Percentiles rank a stretch among this genome's conserved stretches.
These are phyloP conservation scores for Numenius arquata DNA, from an alignment of 2,113 vertebrate species.

Conservation along the genomic window DNA sequence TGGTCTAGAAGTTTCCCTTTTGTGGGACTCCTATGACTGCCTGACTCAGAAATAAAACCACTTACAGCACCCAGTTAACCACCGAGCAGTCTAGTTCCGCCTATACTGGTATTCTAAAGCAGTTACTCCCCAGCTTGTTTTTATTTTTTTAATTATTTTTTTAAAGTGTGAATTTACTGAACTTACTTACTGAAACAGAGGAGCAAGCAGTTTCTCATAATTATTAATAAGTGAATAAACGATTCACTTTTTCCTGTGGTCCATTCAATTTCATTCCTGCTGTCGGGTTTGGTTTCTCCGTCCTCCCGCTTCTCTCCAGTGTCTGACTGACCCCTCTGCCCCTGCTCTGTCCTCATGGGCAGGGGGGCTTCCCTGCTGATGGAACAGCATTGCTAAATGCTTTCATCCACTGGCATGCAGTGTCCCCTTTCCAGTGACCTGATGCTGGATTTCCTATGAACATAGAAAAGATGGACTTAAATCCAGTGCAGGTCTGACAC, in stretches of 20 bases:
- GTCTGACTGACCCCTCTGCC: neutral
- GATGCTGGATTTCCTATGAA: neutral
- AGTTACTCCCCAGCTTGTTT: neutral
- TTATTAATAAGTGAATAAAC: neutral
- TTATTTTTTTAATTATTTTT: neutral
- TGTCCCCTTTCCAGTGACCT: neutral
- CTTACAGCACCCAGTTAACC: neutral
- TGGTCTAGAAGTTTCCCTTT: neutral
- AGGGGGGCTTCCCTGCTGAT: neutral
- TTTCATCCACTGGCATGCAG: neutral
- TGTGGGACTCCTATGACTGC: neutral
- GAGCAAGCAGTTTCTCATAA: neutral
- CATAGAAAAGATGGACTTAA: neutral
- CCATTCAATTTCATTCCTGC: neutral
- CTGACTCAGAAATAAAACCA: neutral
- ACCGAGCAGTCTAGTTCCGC: neutral
- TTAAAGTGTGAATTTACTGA: neutral
- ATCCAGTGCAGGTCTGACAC: neutral
- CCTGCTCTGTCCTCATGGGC: neutral
- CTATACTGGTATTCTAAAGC: neutral
- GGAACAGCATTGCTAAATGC: neutral
- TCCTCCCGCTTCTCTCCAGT: neutral
- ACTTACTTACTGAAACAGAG: neutral
- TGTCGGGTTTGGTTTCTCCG: neutral
- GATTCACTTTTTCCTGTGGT: neutral